Evolutionary conservation across 2,888 invertebrate species (phyloP), one percentile per base, ranked within the genome.

Genomic region (Dolomedes plantarius): DNA sequence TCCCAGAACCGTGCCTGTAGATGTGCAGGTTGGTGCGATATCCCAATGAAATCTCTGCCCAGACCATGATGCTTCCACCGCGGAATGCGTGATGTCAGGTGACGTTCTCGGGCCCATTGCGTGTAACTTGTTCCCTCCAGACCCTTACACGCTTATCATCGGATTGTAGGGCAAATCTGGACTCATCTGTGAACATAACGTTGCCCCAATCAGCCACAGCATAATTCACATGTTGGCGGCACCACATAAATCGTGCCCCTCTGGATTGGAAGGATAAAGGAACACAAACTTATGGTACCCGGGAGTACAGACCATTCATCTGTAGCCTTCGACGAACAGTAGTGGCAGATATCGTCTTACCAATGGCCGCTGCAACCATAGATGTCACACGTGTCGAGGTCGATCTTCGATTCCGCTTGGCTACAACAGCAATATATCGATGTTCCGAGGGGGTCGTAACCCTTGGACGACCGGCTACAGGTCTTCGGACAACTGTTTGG

Each of bases 11-110:
- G 19, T n/a, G n/a, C 31, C 19, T 36, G 19, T 13, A 69, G 36
- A 69, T 69, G 39, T 62, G 62, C 39, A 69, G 78, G 69, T 62
- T 69, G n/a, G 32, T 76, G 76, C 19, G 46, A 32, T 56, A 75
- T 41, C 76, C 46, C 16, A 50, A 67, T 19, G 46, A 50, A 68
- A 76, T 46, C 11, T 67, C 75, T 75, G 41, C 65, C 64, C 75
- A 65, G 11, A 29, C 29, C 64, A 65, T 65, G 16, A 65, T 31
- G 6, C 29, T 65, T 65, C 64, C 29, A 29, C 31, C 29, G 16
- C 64, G 64, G 9, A 27, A 65, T 65, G 28, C n/a, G 64, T 65
- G 64, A 65, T 29, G 29, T 31, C 65, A 64, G 31, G 64, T 16
- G 16, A 65, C 29, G 29, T 31, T 29, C 16, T 65, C 11, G 29